These are phyloP conservation scores for Drosophila acutilabella DNA, from an alignment of 2,888 invertebrate species.

Conservation along the genomic window DNA sequence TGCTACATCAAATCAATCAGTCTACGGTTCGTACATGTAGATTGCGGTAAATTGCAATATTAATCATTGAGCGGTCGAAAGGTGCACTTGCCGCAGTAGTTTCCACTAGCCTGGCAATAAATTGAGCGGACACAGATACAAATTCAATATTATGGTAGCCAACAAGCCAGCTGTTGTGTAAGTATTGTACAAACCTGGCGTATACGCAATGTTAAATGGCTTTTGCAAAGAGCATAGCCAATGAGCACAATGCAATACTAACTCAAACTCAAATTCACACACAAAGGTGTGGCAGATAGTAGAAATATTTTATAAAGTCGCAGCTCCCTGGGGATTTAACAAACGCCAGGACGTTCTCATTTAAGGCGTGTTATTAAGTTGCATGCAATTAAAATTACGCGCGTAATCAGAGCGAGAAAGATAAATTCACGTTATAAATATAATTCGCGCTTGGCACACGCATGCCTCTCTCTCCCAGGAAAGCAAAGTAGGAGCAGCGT, in stretches of 20 bases:
- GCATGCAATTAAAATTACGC: slow-evolving; percentile 79
- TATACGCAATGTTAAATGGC: slow-evolving; percentile 55
- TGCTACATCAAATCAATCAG: slow-evolving; percentile 53
- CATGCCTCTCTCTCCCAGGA: slow-evolving; percentile 29
- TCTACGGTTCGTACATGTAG: slow-evolving; percentile 7
- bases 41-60: slow-evolving; percentile 44
- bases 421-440: slow-evolving; percentile 78
- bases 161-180: slow-evolving; percentile 16
- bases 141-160: slow-evolving; percentile 43
- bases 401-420: slow-evolving; percentile 80
- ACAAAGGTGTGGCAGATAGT: slow-evolving; percentile 41
- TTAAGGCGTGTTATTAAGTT: slow-evolving; percentile 75
- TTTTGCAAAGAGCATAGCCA: slow-evolving; percentile 1
- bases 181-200: slow-evolving; percentile 47
- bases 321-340: slow-evolving; percentile 14
- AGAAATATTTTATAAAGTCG: slow-evolving; percentile 29
- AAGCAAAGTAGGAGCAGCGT: background rate
- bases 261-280: slow-evolving; percentile 1
- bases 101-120: slow-evolving; percentile 39
- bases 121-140: slow-evolving; percentile 35
- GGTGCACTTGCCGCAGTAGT: slow-evolving; percentile 38
- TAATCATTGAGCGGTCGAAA: slow-evolving; percentile 64
- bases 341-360: slow-evolving; percentile 33
- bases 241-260: slow-evolving; percentile 48
- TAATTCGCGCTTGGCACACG: slow-evolving; percentile 67